Conservation (phyloP, 2,888 invertebrate genomes). For the Dioctria rufipes region DNA sequence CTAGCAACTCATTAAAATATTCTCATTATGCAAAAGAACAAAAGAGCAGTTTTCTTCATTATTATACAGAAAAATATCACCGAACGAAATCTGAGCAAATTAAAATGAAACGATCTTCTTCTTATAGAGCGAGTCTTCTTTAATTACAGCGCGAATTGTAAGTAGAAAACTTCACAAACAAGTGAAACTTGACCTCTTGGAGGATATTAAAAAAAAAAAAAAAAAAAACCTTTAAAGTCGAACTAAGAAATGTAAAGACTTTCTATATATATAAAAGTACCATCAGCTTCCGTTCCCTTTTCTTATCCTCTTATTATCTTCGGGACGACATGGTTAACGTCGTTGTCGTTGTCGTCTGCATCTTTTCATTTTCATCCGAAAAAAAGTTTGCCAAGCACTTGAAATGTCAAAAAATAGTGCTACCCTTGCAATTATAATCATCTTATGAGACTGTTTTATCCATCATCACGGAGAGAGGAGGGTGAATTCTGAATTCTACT, state of each 20-base stretch:
- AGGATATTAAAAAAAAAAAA: slow-evolving; percentile 21
- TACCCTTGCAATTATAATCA: slow-evolving; percentile 59
- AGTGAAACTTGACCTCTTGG: slow-evolving; percentile 37
- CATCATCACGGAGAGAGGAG: no score
- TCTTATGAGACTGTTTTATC: slow-evolving; percentile 45
- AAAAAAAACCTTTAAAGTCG: slow-evolving; percentile 11
- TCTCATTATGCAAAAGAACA: slow-evolving; percentile 35
- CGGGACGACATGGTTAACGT: slow-evolving; percentile 1
- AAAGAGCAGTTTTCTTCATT: slow-evolving; percentile 44
- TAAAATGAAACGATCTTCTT: slow-evolving; percentile 20
- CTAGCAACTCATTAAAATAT: slow-evolving; percentile 23
- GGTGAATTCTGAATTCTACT: neutral
- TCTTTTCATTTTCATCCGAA: slow-evolving; percentile 30
- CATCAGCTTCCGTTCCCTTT: neutral
- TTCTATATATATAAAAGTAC: slow-evolving; percentile 12
- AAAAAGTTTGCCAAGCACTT: slow-evolving; percentile 59
- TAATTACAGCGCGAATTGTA: slow-evolving; percentile 30
- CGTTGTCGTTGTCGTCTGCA: slow-evolving; percentile 40
- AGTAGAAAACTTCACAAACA: slow-evolving; percentile 23
- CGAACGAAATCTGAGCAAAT: slow-evolving; percentile 17
- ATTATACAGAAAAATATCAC: slow-evolving; percentile 20
- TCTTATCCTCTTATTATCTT: slow-evolving; percentile 27
- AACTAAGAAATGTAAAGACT: slow-evolving; percentile 25
- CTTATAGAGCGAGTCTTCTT: slow-evolving; percentile 11
- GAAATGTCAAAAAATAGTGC: slow-evolving; percentile 59